Evolutionary conservation across 1,140 invertebrate species (phyloP).

Genomic region (Melitaea cinxia): DNA sequence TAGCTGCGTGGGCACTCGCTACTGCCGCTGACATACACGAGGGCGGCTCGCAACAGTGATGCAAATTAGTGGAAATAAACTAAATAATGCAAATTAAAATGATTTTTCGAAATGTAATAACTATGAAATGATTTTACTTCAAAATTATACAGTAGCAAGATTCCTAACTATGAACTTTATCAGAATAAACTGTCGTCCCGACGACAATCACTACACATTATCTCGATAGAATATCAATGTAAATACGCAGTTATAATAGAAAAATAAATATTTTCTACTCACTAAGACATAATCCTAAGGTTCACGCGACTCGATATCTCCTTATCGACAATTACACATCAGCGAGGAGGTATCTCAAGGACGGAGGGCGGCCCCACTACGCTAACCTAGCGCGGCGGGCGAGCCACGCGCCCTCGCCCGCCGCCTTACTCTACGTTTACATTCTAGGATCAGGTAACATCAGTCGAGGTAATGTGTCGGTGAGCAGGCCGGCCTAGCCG

Average conservation of each 20-base stretch:
- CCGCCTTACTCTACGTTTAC: constrained; percentile 75
- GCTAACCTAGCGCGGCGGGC: constrained; percentile 59
- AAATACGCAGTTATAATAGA: constrained; percentile 76
- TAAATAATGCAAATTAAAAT: constrained; percentile 69
- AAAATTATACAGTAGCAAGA: constrained; percentile 56
- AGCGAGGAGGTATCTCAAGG: constrained; percentile 70
- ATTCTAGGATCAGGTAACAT: constrained; percentile 79
- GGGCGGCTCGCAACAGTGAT: constrained; percentile 42
- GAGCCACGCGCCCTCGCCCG: constrained; percentile 31
- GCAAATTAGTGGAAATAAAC: constrained; percentile 63
- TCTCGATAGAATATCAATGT: constrained; percentile 79
- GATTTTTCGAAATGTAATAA: constrained; percentile 63
- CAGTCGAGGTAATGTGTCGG: constrained; percentile 80
- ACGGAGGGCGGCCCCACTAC: constrained; percentile 63
- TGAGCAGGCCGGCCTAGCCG: constrained; percentile 62
- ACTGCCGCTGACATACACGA: constrained; percentile 41
- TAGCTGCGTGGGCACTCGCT: constrained; percentile 60
- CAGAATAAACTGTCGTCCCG: constrained; percentile 68
- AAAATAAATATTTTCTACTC: constrained; percentile 81
- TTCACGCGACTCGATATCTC: constrained; percentile 73
- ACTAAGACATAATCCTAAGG: constrained; percentile 78
- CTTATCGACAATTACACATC: constrained; percentile 49
- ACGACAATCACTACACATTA: constrained; percentile 80
- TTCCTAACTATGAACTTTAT: constrained; percentile 51
- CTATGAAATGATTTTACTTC: constrained; percentile 64